These are phyloP conservation scores for Ciona savignyi DNA, from an alignment of 23 tunicate species.

Conservation along the genomic window DNA sequence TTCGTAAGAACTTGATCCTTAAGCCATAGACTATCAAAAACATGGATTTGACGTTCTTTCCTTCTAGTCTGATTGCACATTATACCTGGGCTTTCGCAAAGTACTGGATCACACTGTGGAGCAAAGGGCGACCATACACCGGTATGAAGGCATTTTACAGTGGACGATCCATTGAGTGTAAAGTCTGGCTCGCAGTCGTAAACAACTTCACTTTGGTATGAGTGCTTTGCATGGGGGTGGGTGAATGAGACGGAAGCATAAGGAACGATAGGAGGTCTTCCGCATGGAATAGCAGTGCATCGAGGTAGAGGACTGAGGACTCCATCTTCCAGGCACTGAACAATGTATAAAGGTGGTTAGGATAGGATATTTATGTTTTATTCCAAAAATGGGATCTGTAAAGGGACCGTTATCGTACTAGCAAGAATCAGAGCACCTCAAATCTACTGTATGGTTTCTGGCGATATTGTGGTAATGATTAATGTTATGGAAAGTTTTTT, in stretches of 20 bases:
- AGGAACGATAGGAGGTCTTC: constrained; percentile 20
- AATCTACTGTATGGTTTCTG: too few species aligned
- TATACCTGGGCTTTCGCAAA: constrained; percentile 32
- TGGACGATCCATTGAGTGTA: constrained; percentile 15
- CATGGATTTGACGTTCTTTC: too few species aligned
- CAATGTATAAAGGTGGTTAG: too few species aligned
- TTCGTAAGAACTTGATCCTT: too few species aligned
- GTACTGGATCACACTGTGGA: constrained; percentile 33
- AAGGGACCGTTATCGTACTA: too few species aligned
- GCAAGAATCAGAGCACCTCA: too few species aligned
- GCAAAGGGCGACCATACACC: constrained; percentile 23
- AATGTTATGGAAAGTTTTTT: too few species aligned
- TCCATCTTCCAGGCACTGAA: constrained; percentile 29
- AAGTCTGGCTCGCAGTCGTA: constrained; percentile 40
- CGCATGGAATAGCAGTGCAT: constrained; percentile 50
- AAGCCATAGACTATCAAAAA: too few species aligned
- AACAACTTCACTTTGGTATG: constrained; percentile 20
- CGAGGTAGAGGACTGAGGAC: constrained; percentile 21
- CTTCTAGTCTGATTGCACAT: too few species aligned
- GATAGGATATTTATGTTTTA: too few species aligned
- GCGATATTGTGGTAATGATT: too few species aligned
- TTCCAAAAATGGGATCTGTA: too few species aligned
- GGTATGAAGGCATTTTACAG: constrained; percentile 2
- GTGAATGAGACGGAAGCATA: constrained; percentile 10
- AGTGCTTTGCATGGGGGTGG: constrained; percentile 32